phyloP scores from a whole-genome alignment of 2,888 invertebrate genomes.

The Pachliopta kotzebuea region DNA sequence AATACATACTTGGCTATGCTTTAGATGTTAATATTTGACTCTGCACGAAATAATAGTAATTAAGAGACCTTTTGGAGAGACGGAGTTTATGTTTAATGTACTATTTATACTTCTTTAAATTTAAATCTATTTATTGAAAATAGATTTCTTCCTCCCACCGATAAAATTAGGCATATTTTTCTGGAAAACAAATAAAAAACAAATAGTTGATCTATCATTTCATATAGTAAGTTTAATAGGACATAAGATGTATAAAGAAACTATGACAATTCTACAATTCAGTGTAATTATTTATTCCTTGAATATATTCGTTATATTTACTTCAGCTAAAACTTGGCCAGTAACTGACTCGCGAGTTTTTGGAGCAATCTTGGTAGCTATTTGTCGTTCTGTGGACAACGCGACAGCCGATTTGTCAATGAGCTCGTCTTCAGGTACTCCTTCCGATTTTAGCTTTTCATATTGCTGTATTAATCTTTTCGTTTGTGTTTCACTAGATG shows the following conservation, averaged over 20 bases:
- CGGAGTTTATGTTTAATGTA: no score
- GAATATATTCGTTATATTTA: conserved; percentile 39
- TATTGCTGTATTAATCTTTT: conserved; percentile 83
- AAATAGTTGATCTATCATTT: not conserved
- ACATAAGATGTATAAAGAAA: not conserved
- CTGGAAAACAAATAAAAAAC: not conserved
- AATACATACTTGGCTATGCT: not conserved
- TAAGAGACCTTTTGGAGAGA: no score
- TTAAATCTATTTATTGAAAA: no score
- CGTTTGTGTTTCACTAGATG: conserved; percentile 74
- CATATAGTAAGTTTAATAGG: not conserved
- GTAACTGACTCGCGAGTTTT: conserved; percentile 54
- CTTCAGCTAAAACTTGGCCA: conserved; percentile 49
- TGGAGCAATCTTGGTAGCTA: conserved; percentile 35
- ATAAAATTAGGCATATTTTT: not conserved
- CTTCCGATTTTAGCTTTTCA: conserved; percentile 77
- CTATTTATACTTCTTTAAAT: no score
- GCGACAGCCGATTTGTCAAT: conserved; percentile 56
- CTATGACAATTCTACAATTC: not conserved
- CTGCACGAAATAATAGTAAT: not conserved
- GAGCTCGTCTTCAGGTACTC: conserved; percentile 75
- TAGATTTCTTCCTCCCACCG: no score
- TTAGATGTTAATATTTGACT: no score
- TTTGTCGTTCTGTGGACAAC: conserved; percentile 49
- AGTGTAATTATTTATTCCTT: conserved; percentile 32